Evolutionary conservation across 1,140 invertebrate species (phyloP).

Genomic region (Eumeta japonica): DNA sequence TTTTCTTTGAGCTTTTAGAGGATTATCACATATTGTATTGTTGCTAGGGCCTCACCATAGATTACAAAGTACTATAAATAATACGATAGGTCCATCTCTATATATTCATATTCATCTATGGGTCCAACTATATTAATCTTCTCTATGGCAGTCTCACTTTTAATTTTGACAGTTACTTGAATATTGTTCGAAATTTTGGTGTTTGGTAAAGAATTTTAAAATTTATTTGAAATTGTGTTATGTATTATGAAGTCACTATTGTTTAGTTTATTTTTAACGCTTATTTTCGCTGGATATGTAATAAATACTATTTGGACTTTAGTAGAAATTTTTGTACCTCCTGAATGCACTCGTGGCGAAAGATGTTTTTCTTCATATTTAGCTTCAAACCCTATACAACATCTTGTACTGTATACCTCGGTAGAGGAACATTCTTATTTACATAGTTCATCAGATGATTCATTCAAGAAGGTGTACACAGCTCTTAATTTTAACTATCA

Average conservation of each 20-base stretch:
- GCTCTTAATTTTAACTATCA: slow-evolving; percentile 59
- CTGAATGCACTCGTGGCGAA: slow-evolving; percentile 62
- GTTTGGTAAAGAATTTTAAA: neutral
- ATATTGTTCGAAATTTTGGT: neutral
- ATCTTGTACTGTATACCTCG: slow-evolving; percentile 63
- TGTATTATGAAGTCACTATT: slow-evolving; percentile 54
- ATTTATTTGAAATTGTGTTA: no score
- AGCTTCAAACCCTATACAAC: slow-evolving; percentile 54
- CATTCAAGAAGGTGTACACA: slow-evolving; percentile 43
- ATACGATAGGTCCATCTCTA: no score
- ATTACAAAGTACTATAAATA: no score
- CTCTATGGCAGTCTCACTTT: no score
- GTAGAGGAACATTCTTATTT: slow-evolving; percentile 46
- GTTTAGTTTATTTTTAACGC: slow-evolving; percentile 59
- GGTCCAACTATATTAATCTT: no score
- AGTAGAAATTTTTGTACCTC: slow-evolving; percentile 68
- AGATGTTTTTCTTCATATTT: slow-evolving; percentile 64
- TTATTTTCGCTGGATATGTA: slow-evolving; percentile 70
- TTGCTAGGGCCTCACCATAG: no score
- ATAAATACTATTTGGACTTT: slow-evolving; percentile 72
- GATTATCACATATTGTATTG: no score
- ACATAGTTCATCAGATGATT: slow-evolving; percentile 23
- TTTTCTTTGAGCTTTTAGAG: no score
- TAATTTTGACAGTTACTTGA: no score
- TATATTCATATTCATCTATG: no score